Conservation (phyloP, 2,888 invertebrate species). For the Cenopis cana region DNA sequence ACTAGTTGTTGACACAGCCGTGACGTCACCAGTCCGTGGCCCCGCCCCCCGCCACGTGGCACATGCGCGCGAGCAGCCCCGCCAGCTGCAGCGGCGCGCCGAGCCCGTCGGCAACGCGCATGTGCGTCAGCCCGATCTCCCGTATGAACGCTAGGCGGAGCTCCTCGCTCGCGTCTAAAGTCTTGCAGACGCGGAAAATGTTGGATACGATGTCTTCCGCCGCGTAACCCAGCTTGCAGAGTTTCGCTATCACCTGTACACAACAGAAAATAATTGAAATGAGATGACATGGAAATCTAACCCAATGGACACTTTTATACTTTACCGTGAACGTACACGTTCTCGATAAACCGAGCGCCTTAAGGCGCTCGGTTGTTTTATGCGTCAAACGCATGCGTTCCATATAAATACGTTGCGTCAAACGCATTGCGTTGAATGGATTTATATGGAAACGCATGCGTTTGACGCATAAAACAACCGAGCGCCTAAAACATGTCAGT, state of each 20-base stretch:
- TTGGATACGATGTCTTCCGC: slow-evolving; percentile 98
- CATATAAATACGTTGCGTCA: too few species aligned
- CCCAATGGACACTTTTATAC: too few species aligned
- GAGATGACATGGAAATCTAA: too few species aligned
- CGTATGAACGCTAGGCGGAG: slow-evolving; percentile 94
- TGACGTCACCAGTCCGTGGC: slow-evolving; percentile 50
- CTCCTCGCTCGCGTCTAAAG: slow-evolving; percentile 91
- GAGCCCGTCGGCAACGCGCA: slow-evolving; percentile 95
- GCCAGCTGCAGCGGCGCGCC: slow-evolving; percentile 95
- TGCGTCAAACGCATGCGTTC: too few species aligned
- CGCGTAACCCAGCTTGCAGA: slow-evolving; percentile 98
- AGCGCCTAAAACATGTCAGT: too few species aligned
- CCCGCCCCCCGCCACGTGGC: slow-evolving; percentile 74
- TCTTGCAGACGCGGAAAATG: slow-evolving; percentile 97
- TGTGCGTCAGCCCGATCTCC: slow-evolving; percentile 96
- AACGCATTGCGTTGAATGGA: too few species aligned
- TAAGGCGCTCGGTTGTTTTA: too few species aligned
- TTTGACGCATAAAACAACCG: too few species aligned
- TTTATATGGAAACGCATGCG: too few species aligned
- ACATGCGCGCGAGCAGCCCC: slow-evolving; percentile 93
- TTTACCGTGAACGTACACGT: too few species aligned
- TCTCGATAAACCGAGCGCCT: too few species aligned
- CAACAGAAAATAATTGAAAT: neutral
- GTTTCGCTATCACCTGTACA: slow-evolving; percentile 90
- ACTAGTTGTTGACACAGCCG: slow-evolving; percentile 89